phyloP scores from a whole-genome alignment of 2,113 vertebrate species.

The Eubucco bourcierii region DNA sequence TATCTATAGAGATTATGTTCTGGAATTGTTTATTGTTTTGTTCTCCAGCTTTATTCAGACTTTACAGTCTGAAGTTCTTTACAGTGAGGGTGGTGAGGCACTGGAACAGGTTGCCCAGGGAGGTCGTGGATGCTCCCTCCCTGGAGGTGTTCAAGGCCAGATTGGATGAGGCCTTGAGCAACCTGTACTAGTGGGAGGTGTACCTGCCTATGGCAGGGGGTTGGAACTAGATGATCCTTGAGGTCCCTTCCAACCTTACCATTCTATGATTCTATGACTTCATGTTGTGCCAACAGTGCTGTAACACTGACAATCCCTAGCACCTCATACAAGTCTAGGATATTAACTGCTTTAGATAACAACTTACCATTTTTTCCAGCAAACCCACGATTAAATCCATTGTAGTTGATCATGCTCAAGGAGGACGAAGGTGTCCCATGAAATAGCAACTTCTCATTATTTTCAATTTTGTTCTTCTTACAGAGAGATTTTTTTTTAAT shows the following conservation, averaged over 20 bases:
- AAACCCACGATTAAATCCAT: slow-evolving; percentile 88
- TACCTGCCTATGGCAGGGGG: too few species aligned
- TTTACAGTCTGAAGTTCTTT: too few species aligned
- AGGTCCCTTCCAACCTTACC: too few species aligned
- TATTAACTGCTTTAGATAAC: not conserved
- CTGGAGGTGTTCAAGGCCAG: too few species aligned
- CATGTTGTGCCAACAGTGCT: not conserved
- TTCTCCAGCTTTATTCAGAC: not conserved
- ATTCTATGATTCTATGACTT: too few species aligned
- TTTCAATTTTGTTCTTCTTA: slow-evolving; percentile 73
- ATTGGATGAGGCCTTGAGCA: too few species aligned
- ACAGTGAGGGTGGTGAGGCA: too few species aligned
- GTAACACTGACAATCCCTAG: fast-evolving
- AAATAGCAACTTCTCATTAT: slow-evolving; percentile 83
- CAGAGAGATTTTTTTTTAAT: slow-evolving; percentile 79
- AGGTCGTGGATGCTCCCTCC: too few species aligned
- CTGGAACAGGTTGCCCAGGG: too few species aligned
- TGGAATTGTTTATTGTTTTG: not conserved
- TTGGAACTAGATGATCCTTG: too few species aligned
- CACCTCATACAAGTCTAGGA: not conserved
- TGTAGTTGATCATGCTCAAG: slow-evolving; percentile 72
- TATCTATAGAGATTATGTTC: not conserved
- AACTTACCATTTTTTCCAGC: slow-evolving; percentile 85
- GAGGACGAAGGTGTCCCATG: slow-evolving; percentile 79
- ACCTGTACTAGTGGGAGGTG: too few species aligned